Conservation (phyloP, 2,888 invertebrate species). For the Slavum lentiscoides region DNA sequence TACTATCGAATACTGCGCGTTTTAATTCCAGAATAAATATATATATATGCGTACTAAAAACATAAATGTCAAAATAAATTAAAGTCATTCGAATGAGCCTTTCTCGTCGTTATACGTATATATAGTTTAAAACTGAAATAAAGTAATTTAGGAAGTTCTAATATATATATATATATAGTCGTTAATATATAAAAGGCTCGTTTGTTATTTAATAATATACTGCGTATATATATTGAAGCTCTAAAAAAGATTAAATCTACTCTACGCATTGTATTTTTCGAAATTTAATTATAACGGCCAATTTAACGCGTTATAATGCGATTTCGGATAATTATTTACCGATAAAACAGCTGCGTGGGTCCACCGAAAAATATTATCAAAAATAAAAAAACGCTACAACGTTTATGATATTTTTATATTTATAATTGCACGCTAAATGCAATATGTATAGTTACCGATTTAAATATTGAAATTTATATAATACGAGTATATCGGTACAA, state of each 20-base stretch:
- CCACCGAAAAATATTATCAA: too few relatives aligned
- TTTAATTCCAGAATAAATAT: conserved; percentile 16
- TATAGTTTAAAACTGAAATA: conserved; percentile 20
- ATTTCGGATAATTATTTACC: background rate
- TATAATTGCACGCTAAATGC: too few relatives aligned
- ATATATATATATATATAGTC: conserved; percentile 30
- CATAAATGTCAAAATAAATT: conserved; percentile 43
- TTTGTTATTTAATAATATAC: conserved; percentile 24
- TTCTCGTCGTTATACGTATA: background rate
- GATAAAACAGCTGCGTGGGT: background rate
- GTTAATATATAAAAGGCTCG: conserved; percentile 19
- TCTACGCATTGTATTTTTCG: background rate
- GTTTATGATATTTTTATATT: too few relatives aligned
- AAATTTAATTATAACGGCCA: conserved; percentile 2
- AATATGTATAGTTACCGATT: too few relatives aligned
- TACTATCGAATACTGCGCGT: background rate
- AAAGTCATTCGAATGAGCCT: conserved; percentile 24
- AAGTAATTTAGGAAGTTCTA: conserved; percentile 37
- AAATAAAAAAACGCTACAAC: too few relatives aligned
- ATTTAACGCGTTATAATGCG: background rate
- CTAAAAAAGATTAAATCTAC: conserved; percentile 19
- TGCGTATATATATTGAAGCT: background rate
- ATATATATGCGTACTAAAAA: conserved; percentile 2
- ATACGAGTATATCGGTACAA: too few relatives aligned
- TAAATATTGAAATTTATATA: too few relatives aligned